Percentiles rank a stretch among this genome's conserved stretches.
Conservation (phyloP, 2,113 vertebrate species). For the Phasianus colchicus region DNA sequence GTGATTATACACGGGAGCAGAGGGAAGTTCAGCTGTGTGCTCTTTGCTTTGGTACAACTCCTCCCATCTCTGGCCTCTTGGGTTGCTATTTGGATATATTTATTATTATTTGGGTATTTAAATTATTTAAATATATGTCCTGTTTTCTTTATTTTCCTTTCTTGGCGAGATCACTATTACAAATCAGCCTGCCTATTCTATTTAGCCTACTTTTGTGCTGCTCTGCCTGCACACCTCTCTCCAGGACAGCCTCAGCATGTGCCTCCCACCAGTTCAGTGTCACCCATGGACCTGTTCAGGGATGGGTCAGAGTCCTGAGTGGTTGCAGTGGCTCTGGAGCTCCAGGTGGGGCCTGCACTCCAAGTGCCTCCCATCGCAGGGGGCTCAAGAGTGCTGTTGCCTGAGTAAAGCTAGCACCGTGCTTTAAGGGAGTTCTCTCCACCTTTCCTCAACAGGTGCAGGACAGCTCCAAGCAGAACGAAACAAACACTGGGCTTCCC, state of each 20-base stretch:
- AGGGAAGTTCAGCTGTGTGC: background rate
- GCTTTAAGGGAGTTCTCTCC: background rate
- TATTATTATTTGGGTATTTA: background rate
- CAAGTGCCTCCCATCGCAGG: fast-evolving
- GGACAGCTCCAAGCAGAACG: slow-evolving; percentile 59
- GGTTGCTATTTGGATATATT: background rate
- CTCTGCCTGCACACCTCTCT: background rate
- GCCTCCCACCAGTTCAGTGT: background rate
- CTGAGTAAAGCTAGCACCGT: fast-evolving
- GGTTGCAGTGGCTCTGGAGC: background rate
- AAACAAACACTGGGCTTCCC: slow-evolving; percentile 66
- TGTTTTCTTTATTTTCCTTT: background rate
- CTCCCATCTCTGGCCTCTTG: background rate
- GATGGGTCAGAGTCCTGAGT: background rate
- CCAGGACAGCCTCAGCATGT: background rate
- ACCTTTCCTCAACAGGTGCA: slow-evolving; percentile 80
- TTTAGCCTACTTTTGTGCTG: background rate
- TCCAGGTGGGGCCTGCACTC: background rate
- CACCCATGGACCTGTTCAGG: background rate
- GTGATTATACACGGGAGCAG: background rate
- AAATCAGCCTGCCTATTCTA: background rate
- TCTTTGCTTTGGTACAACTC: background rate
- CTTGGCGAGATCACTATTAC: background rate
- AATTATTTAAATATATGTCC: background rate
- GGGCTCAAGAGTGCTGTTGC: background rate